phyloP scores from a whole-genome alignment of 2,113 vertebrate genomes.

The Polyodon spathula region DNA sequence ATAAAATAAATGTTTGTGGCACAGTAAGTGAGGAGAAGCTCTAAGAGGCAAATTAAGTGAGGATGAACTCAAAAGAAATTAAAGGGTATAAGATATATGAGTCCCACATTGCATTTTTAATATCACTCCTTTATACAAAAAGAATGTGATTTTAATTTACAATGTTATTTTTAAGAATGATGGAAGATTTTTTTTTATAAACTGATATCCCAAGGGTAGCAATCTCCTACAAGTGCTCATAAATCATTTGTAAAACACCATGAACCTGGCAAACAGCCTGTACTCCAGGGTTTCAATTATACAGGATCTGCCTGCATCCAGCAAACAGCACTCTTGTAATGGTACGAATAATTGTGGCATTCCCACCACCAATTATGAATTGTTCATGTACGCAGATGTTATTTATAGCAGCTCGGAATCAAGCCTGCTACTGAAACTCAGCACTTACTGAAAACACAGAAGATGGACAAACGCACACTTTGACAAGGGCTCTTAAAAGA shows the following conservation, averaged over 20 bases:
- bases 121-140: background rate
- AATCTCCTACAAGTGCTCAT: background rate
- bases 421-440: no score
- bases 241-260: conserved; percentile 7
- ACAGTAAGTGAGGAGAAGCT: no score
- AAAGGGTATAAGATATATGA: background rate
- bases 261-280: conserved; percentile 1
- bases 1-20: no score
- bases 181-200: background rate
- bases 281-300: background rate
- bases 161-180: conserved; percentile 2
- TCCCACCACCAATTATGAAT: no score
- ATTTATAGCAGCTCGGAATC: no score
- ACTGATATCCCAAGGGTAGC: background rate
- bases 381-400: no score
- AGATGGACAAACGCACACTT: no score
- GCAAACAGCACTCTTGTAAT: background rate
- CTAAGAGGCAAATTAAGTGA: no score
- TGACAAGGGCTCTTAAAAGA: no score
- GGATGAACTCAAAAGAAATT: no score
- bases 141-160: background rate
- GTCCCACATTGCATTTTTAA: background rate
- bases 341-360: background rate
- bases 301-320: background rate
- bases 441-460: no score